Percentiles rank a stretch among this genome's conserved stretches.
Conservation (phyloP, 1,140 invertebrate species). For the Leptopilina clavipes region DNA sequence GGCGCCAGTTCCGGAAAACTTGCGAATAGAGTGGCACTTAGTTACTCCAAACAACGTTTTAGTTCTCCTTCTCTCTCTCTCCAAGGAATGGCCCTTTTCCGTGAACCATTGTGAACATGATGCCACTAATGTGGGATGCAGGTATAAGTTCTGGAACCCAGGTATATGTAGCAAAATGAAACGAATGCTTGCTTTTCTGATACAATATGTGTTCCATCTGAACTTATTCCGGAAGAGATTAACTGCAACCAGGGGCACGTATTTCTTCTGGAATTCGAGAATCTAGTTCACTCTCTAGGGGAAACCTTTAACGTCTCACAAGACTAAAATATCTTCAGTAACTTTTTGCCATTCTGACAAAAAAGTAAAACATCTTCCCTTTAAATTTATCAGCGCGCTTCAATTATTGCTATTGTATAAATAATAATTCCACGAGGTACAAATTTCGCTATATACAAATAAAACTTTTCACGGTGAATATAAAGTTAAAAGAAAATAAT, state of each 20-base stretch:
- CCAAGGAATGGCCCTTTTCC: slow-evolving; percentile 1
- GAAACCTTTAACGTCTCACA: slow-evolving; percentile 2
- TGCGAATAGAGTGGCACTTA: slow-evolving; percentile 29
- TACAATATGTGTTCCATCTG: slow-evolving; percentile 24
- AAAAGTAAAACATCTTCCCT: not conserved
- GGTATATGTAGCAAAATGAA: not conserved
- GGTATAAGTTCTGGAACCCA: slow-evolving; percentile 12
- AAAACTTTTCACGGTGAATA: not conserved
- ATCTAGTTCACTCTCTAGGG: slow-evolving; percentile 16
- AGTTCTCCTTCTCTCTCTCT: slow-evolving; percentile 12
- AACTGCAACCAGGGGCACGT: slow-evolving; percentile 9
- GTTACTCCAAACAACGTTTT: slow-evolving; percentile 24
- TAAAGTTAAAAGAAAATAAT: not conserved
- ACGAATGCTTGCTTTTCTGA: slow-evolving; percentile 14
- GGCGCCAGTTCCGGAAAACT: slow-evolving; percentile 32
- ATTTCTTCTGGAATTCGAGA: slow-evolving; percentile 22
- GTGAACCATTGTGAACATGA: slow-evolving; percentile 5
- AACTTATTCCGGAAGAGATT: slow-evolving; percentile 33
- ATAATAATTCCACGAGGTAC: too few species aligned
- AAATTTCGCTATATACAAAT: not conserved
- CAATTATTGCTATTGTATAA: too few species aligned
- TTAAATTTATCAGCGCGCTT: not conserved
- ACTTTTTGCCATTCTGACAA: slow-evolving; percentile 4
- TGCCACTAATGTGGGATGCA: not conserved
- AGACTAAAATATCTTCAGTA: slow-evolving; percentile 11